Evolutionary conservation across 2,888 invertebrate species (phyloP).

Genomic region (Sialis lutaria): DNA sequence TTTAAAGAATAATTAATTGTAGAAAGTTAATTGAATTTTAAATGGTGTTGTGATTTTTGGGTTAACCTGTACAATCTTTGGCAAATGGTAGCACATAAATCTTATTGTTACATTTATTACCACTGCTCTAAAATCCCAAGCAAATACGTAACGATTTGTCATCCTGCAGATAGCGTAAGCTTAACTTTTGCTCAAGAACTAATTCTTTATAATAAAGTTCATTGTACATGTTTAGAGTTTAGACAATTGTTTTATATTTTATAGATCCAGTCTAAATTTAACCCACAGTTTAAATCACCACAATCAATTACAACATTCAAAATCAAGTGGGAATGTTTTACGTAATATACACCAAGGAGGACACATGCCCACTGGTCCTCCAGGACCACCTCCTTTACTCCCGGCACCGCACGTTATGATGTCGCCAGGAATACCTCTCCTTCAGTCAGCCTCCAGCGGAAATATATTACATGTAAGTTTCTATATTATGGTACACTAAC

Average conservation of each 20-base stretch:
- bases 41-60: too few species aligned
- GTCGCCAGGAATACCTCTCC: conserved; percentile 26
- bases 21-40: too few species aligned
- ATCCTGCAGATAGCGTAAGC: too few species aligned
- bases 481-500: too few species aligned
- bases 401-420: conserved; percentile 7
- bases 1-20: too few species aligned
- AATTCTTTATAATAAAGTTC: too few species aligned
- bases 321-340: conserved; percentile 47
- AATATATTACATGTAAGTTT: conserved; percentile 37
- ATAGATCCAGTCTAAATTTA: conserved; percentile 13
- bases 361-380: conserved; percentile 27
- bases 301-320: conserved; percentile 26
- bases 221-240: neutral
- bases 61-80: too few species aligned
- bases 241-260: conserved; percentile 1
- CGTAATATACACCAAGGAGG: conserved; percentile 32
- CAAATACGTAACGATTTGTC: too few species aligned
- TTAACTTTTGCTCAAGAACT: too few species aligned
- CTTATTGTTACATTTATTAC: too few species aligned
- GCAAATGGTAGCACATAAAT: too few species aligned
- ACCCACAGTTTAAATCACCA: conserved; percentile 21
- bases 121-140: too few species aligned
- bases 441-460: conserved; percentile 43
- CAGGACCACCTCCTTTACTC: neutral